These are phyloP conservation scores for Microplitis manilae DNA, from an alignment of 2,888 invertebrate genomes.

Conservation along the genomic window DNA sequence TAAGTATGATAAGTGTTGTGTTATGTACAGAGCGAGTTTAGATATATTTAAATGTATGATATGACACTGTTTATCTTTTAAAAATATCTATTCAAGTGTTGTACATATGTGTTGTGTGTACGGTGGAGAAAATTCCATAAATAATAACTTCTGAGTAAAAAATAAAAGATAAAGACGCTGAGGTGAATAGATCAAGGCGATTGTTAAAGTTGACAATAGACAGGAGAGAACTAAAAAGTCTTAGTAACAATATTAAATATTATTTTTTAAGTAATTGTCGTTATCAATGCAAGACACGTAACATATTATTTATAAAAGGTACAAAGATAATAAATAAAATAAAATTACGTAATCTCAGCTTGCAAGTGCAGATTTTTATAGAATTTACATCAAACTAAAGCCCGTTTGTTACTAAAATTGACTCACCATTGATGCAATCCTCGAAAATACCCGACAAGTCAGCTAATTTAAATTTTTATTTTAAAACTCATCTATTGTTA, in stretches of 20 bases:
- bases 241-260: background rate
- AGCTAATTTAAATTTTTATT: background rate
- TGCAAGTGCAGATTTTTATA: background rate
- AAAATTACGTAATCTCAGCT: background rate
- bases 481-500: background rate
- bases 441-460: background rate
- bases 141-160: background rate
- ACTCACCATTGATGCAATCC: background rate
- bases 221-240: background rate
- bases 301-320: background rate
- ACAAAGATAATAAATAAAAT: background rate
- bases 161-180: background rate
- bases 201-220: background rate
- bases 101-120: background rate
- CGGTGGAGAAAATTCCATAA: background rate
- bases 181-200: background rate
- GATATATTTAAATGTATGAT: background rate
- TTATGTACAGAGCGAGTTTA: background rate
- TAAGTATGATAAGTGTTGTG: background rate
- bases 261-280: background rate
- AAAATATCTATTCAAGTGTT: background rate
- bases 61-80: background rate
- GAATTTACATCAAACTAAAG: background rate
- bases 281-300: background rate
- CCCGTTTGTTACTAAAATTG: background rate